phyloP scores from a whole-genome alignment of 1,140 invertebrate species.

The Octopus bimaculoides region DNA sequence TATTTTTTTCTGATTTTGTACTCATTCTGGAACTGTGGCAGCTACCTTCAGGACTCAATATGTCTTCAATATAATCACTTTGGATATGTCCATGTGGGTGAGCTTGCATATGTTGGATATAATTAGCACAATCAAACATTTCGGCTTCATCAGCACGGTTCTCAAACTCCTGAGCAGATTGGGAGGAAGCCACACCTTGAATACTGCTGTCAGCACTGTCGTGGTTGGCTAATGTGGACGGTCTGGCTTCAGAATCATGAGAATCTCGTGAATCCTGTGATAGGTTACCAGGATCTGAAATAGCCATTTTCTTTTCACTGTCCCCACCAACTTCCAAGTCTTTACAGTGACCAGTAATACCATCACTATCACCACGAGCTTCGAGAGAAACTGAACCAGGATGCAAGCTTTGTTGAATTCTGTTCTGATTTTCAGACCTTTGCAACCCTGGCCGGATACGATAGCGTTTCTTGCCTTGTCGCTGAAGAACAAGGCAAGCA shows the following conservation, averaged over 20 bases:
- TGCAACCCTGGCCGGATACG: neutral
- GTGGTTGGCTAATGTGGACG: slow-evolving; percentile 9
- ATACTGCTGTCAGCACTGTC: slow-evolving; percentile 15
- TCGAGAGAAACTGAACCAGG: neutral
- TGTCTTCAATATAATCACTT: slow-evolving; percentile 62
- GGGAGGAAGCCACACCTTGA: slow-evolving; percentile 9
- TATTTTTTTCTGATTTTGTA: slow-evolving; percentile 91
- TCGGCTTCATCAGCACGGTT: slow-evolving; percentile 33
- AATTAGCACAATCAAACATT: slow-evolving; percentile 48
- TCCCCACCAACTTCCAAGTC: neutral
- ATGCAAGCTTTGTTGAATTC: neutral
- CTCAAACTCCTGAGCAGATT: slow-evolving; percentile 17
- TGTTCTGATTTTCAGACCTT: neutral
- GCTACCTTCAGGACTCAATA: slow-evolving; percentile 60
- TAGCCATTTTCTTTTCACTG: slow-evolving; percentile 7
- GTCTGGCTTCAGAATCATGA: slow-evolving; percentile 5
- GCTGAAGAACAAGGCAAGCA: slow-evolving; percentile 26
- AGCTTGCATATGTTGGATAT: slow-evolving; percentile 36
- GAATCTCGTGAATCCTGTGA: slow-evolving; percentile 10
- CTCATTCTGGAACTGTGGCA: slow-evolving; percentile 78
- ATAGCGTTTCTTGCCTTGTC: slow-evolving; percentile 15
- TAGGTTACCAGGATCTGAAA: slow-evolving; percentile 10
- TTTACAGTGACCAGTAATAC: neutral
- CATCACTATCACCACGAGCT: neutral
- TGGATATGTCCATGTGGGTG: slow-evolving; percentile 26